Evolutionary conservation across 1,140 invertebrate genomes (phyloP), one percentile per base, ranked within the genome.

Genomic region (Akabosia matsudoensis): DNA sequence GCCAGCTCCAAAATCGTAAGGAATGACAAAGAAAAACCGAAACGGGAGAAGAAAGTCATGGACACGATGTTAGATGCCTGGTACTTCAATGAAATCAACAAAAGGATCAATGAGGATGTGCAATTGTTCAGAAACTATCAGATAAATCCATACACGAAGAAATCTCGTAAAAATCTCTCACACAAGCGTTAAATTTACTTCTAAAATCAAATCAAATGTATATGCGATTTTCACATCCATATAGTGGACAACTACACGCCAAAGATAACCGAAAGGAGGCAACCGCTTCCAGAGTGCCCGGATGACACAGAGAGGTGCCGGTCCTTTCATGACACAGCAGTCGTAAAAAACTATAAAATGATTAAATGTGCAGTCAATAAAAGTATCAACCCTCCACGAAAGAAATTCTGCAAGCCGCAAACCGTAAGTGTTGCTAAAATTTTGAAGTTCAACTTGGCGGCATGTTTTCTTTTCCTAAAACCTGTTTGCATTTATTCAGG

Each of bases 121-220:
- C 45, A 54, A 18, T 33, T 76, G 1, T 76, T 72, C 37, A 30
- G 18, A 13, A 73, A 73, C 52, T 76, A 76, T 31, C 75, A 76
- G 51, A 73, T 76, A 10, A 76, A 76, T 61, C 75, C 75, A 4
- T 76, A 76, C 51, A 76, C 75, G 18, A 76, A 64, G 33, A 76
- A 76, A 31, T 72, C 75, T 30, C 45, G 75, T 76, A 61, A 13
- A 51, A 1, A 28, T 28, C 30, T 34, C 34, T 52, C 3, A 4
- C n/a, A 22, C 10, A 70, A 64, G 30, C 26, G n/a, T 31, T 26
- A 26, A 70, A 33, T 64, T 31, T 67, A 28, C 67, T 70, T 16
- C 22, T 7, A 10, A 14, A 70, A 70, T 16, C 31, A 30, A 34
- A 10, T 70, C 13, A 70, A 33, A 70, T 30, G 7, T 30, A 24